Conservation (phyloP, 1,140 invertebrate species). For the Drosophila subpulchrella region DNA sequence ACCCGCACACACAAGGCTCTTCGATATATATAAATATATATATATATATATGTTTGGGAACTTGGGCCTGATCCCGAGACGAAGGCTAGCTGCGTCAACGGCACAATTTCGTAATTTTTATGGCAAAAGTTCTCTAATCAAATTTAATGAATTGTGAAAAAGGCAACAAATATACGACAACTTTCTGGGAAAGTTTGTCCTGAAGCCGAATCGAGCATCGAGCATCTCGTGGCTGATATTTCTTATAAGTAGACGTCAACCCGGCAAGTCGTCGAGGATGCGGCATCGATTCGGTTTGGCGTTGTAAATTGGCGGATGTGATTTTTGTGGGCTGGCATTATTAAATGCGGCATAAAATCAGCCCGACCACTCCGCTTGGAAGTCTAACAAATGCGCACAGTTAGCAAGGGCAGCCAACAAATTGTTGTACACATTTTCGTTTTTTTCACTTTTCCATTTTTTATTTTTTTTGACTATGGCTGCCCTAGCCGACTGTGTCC, state of each 20-base stretch:
- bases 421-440: conserved; percentile 58
- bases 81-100: conserved; percentile 73
- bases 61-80: conserved; percentile 56
- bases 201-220: conserved; percentile 17
- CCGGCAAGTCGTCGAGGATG: conserved; percentile 24
- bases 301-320: conserved; percentile 81
- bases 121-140: conserved; percentile 83
- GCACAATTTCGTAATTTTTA: conserved; percentile 83
- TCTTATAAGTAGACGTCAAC: conserved; percentile 77
- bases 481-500: conserved; percentile 36
- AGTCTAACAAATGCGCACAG: conserved; percentile 78
- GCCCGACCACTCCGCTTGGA: conserved; percentile 51
- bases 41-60: conserved; percentile 9
- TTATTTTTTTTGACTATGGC: conserved; percentile 31
- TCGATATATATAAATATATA: conserved; percentile 4
- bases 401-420: conserved; percentile 72
- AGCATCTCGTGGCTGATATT: conserved; percentile 63
- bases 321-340: conserved; percentile 80
- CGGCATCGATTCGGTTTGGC: conserved; percentile 72
- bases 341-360: conserved; percentile 82
- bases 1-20: conserved; percentile 16
- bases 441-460: not conserved
- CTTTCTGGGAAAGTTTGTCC: conserved; percentile 79
- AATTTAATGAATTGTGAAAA: conserved; percentile 84
- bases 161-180: conserved; percentile 83